A percentile compares a stretch with the other conserved stretches of the same genome.
Evolutionary conservation across 2,113 vertebrate species (phyloP).

Genomic region (Ptilonorhynchus violaceus): DNA sequence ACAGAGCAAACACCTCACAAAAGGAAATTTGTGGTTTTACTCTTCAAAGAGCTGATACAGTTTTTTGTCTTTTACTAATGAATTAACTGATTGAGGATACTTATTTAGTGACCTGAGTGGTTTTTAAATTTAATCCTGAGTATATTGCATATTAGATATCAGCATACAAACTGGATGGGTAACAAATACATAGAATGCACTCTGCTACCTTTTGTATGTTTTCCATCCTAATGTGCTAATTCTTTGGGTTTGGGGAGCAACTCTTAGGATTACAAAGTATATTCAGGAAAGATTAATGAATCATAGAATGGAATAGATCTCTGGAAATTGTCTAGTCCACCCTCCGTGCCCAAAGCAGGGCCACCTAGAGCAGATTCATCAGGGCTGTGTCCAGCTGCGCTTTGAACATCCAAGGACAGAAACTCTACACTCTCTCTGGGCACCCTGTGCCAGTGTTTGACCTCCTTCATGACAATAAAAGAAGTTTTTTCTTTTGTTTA

Average conservation of each 20-base stretch:
- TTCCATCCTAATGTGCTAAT: not conserved
- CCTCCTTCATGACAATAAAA: not conserved
- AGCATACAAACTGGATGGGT: not conserved
- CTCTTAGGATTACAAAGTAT: not conserved
- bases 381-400: not conserved
- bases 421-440: not conserved
- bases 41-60: not conserved
- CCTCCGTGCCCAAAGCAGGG: not conserved
- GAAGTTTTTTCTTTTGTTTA: not conserved
- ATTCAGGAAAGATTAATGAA: not conserved
- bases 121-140: not conserved
- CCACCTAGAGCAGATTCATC: not conserved
- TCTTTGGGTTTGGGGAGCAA: not conserved
- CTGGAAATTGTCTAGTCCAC: not conserved
- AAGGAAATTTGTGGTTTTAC: not conserved
- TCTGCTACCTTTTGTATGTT: not conserved
- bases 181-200: not conserved
- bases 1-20: not conserved
- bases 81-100: not conserved
- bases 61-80: not conserved
- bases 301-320: not conserved
- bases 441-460: not conserved
- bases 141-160: not conserved
- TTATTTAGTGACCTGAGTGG: not conserved
- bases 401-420: not conserved